Percentiles rank a stretch among this genome's conserved stretches.
Conservation (phyloP, 2,888 invertebrate species). For the Spicauda simplicius region DNA sequence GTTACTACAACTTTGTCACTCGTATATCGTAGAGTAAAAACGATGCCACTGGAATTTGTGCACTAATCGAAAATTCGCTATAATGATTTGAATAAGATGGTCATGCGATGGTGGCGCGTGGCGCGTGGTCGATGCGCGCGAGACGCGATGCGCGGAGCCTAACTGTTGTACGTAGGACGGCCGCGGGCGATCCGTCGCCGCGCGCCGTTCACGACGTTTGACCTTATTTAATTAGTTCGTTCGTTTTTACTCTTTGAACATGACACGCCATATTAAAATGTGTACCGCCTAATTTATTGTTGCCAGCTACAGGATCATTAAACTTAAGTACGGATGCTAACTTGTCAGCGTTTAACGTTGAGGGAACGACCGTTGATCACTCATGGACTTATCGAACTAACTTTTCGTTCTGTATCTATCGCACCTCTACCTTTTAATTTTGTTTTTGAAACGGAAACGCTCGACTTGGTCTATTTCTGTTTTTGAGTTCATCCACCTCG, state of each 20-base stretch:
- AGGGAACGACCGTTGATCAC: neutral
- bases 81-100: conserved; percentile 6
- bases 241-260: conserved; percentile 82
- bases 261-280: conserved; percentile 78
- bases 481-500: conserved; percentile 73
- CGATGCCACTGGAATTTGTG: conserved; percentile 3
- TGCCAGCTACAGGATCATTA: conserved; percentile 67
- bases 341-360: neutral
- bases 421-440: conserved; percentile 6
- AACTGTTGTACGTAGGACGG: conserved; percentile 61
- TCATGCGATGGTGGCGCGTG: conserved; percentile 4
- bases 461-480: conserved; percentile 69
- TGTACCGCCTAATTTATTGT: conserved; percentile 75
- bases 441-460: conserved; percentile 46
- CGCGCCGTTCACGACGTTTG: conserved; percentile 72
- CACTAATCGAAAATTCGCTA: conserved; percentile 3
- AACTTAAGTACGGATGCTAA: conserved; percentile 11
- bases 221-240: conserved; percentile 85
- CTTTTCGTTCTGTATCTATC: conserved; percentile 18
- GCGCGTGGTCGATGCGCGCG: conserved; percentile 42
- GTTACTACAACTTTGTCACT: conserved; percentile 1
- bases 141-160: conserved; percentile 55
- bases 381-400: conserved; percentile 6
- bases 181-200: conserved; percentile 49
- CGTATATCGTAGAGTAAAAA: neutral